Conservation (phyloP, 1,140 invertebrate species). For the Sycobia sp. region DNA sequence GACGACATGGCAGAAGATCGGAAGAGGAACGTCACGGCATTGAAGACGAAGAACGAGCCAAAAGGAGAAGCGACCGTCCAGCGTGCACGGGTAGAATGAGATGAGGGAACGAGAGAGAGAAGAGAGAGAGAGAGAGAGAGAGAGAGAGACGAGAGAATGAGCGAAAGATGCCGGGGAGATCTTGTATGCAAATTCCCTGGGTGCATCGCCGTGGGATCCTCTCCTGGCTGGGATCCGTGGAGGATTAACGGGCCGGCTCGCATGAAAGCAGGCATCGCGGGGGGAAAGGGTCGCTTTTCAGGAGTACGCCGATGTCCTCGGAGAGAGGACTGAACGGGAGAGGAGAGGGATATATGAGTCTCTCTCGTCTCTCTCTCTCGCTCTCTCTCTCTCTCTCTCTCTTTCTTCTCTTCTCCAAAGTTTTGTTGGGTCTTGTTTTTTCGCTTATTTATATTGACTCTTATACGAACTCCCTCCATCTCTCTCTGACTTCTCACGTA, state of each 20-base stretch:
- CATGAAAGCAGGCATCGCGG: constrained; percentile 50
- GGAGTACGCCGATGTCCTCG: constrained; percentile 18
- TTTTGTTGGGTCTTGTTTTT: constrained; percentile 14
- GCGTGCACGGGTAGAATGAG: constrained; percentile 27
- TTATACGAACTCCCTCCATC: no score
- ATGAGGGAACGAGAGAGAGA: constrained; percentile 42
- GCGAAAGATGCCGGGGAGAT: constrained; percentile 52
- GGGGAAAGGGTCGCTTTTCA: constrained; percentile 28
- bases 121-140: constrained; percentile 34
- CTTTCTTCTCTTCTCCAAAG: constrained; percentile 14
- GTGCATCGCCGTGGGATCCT: constrained; percentile 62
- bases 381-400: constrained; percentile 14
- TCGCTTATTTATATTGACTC: constrained; percentile 19
- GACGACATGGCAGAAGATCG: constrained; percentile 7
- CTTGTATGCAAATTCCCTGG: constrained; percentile 63
- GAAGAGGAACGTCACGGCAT: constrained; percentile 43
- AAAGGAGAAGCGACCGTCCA: constrained; percentile 12
- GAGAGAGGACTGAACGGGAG: constrained; percentile 25
- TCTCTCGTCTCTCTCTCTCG: constrained; percentile 3
- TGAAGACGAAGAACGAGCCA: constrained; percentile 15
- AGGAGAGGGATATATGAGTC: constrained; percentile 25
- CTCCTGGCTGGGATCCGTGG: constrained; percentile 56
- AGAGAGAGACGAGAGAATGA: constrained; percentile 20
- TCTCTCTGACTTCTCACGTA: constrained; percentile 21
- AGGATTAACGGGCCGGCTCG: constrained; percentile 62